Base-by-base conservation (phyloP, 2,888 invertebrate genomes). In the Agelastica alni region DNA sequence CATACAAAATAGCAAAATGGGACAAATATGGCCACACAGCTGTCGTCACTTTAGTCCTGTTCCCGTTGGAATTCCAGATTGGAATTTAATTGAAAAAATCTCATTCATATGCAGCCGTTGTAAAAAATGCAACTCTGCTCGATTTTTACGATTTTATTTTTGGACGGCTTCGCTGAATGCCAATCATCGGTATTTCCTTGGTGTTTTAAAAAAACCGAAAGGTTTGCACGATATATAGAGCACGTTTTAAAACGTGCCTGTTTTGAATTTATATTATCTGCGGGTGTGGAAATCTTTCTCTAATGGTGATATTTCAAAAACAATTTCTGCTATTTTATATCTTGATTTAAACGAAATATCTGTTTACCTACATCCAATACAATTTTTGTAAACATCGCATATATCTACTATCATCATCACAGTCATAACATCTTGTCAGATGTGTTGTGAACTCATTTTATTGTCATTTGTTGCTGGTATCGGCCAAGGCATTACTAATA, bases 11-110 rank as follows among this genome's bases (percentile, higher is more conserved):
- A 56, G 42, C 31, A 30, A 48, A 37, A 18, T 10, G 37, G 37
- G 58, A 58, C 49, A 58, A 56, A 53, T 47, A 52, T 52, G 56
- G 39, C 51, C 53, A 48, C 60, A 58, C 73, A 70, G 69, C 72
- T 73, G 71, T 69, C 64, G 68, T 64, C 69, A 65, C 60, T 61
- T 64, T 64, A 65, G 66, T 61, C 45, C 32, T 32, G 37, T 28
- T 61, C 61, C 68, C 66, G 67, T 65, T 62, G 64, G 68, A 65
- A 68, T 67, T 67, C 72, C 69, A 76, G 76, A 77, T 77, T 68
- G 75, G 63, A 66, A 75, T 77, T 77, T 77, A 77, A 77, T 77
- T 77, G 76, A 75, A 77, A 76, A 77, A 75, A 70, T 75, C 76
- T 76, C 75, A 75, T 77, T 77, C 77, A 77, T 77, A 76, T 77